Percentiles rank a stretch among this genome's conserved stretches.
Evolutionary conservation across 2,113 vertebrate species (phyloP).

Genomic region (Vulpes ferrilata): DNA sequence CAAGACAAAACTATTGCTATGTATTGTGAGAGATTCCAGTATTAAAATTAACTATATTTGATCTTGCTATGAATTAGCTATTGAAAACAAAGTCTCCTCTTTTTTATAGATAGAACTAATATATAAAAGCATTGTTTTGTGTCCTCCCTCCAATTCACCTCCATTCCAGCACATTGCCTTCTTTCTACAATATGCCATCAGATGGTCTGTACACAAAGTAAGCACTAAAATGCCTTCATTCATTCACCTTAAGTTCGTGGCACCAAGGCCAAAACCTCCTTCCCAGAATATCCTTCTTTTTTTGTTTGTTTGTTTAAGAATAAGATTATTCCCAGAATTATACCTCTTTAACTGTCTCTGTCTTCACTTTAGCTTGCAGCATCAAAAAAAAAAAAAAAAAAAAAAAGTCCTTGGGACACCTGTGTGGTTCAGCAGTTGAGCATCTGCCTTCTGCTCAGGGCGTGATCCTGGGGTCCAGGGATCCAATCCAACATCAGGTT

Average conservation of each 20-base stretch:
- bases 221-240: not conserved
- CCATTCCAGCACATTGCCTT: not conserved
- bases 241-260: not conserved
- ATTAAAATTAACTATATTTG: conserved; percentile 7
- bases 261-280: not conserved
- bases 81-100: not conserved
- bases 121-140: not conserved
- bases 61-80: not conserved
- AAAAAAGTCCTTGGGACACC: no score
- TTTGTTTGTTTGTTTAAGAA: not conserved
- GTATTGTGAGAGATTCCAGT: not conserved
- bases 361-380: not conserved
- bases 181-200: not conserved
- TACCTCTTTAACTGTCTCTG: not conserved
- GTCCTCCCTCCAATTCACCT: not conserved
- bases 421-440: no score
- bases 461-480: no score
- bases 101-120: not conserved
- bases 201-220: not conserved
- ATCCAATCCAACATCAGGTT: no score
- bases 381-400: not conserved
- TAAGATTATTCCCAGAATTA: not conserved
- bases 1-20: not conserved
- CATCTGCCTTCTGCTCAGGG: no score
- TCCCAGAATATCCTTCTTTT: not conserved